phyloP scores from a whole-genome alignment of 2,797 vertebrate genomes.

The Sebastes trivittatus region DNA sequence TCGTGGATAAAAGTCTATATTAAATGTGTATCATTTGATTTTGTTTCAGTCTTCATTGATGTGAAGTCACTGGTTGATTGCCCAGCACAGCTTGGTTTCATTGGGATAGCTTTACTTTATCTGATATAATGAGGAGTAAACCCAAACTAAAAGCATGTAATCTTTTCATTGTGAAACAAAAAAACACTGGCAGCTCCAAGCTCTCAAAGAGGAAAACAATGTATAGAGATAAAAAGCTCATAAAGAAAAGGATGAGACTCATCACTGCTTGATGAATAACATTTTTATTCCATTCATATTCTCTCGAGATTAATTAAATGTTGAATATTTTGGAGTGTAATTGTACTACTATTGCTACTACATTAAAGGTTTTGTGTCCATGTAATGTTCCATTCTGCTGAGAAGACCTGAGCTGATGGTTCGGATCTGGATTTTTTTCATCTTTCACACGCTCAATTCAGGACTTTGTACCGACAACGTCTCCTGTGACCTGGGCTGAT shows the following conservation, averaged over 20 bases:
- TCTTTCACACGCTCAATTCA: conserved; percentile 24
- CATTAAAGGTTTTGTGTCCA: background rate
- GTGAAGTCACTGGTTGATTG: background rate
- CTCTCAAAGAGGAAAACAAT: background rate
- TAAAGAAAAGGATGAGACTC: background rate
- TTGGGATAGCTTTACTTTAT: background rate
- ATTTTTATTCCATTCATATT: background rate
- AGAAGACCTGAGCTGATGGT: background rate
- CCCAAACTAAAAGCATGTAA: background rate
- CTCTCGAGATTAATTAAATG: background rate
- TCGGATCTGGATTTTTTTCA: conserved; percentile 10
- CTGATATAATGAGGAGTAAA: background rate
- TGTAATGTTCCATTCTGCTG: background rate
- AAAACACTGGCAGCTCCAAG: background rate
- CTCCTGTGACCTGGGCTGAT: conserved; percentile 46
- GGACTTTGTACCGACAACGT: background rate
- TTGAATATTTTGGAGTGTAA: background rate
- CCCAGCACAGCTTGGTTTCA: background rate
- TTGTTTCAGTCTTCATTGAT: background rate
- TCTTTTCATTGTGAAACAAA: background rate
- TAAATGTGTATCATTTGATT: background rate
- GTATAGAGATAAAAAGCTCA: background rate
- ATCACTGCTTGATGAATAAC: background rate
- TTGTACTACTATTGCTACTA: background rate
- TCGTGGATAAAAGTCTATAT: background rate